Percentiles rank a stretch among this genome's conserved stretches.
phyloP scores from a whole-genome alignment of 2,113 vertebrate genomes.

The Xyrauchen texanus region DNA sequence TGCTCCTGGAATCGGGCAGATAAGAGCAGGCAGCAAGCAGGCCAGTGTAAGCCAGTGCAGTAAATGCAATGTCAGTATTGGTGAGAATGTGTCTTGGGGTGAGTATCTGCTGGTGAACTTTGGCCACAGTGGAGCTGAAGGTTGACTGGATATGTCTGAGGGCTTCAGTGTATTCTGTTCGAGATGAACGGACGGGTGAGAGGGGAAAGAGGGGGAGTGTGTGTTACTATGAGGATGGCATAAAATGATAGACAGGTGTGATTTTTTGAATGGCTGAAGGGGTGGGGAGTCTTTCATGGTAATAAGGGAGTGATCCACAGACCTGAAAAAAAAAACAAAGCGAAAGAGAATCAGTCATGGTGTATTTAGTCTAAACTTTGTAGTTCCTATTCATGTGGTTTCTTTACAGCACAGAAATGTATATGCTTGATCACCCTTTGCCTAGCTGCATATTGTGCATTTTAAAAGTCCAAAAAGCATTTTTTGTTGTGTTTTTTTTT shows the following conservation, averaged over 20 bases:
- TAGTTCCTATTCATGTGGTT: too few relatives aligned
- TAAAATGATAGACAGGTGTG: constrained; percentile 51
- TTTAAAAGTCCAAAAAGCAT: too few relatives aligned
- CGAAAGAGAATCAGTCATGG: constrained; percentile 4
- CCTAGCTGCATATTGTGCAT: too few relatives aligned
- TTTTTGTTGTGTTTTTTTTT: too few relatives aligned
- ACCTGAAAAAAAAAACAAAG: constrained; percentile 61
- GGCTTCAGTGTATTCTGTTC: constrained; percentile 31
- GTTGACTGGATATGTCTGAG: constrained; percentile 15
- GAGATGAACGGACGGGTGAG: constrained; percentile 39
- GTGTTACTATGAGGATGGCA: constrained; percentile 43
- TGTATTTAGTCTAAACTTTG: too few relatives aligned
- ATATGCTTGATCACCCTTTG: too few relatives aligned
- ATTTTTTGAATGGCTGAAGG: constrained; percentile 69
- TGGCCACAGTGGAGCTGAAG: not conserved
- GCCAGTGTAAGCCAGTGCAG: constrained; percentile 73
- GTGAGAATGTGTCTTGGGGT: constrained; percentile 48
- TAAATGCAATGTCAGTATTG: constrained; percentile 41
- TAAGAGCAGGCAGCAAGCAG: constrained; percentile 69
- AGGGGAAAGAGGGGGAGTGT: constrained; percentile 23
- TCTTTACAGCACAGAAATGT: too few relatives aligned
- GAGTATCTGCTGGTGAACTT: constrained; percentile 63
- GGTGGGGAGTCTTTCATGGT: constrained; percentile 80
- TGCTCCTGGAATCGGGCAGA: constrained; percentile 57
- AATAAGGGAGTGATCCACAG: constrained; percentile 74